phyloP scores from a whole-genome alignment of 2,797 vertebrate genomes.

The Gouania willdenowi region DNA sequence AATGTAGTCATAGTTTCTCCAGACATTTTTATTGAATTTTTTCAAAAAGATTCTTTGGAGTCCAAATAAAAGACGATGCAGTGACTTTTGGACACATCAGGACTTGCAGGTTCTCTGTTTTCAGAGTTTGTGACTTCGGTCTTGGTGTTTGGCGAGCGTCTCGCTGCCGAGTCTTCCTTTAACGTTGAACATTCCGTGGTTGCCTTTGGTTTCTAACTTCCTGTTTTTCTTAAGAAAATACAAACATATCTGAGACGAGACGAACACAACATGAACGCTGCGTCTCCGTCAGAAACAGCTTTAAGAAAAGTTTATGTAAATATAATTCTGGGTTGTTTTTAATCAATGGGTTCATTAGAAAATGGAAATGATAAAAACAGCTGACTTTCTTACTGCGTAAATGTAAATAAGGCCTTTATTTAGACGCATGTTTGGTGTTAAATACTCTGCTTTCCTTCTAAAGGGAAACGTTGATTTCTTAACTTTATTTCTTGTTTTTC shows the following conservation, averaged over 20 bases:
- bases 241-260: constrained; percentile 71
- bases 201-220: constrained; percentile 76
- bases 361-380: constrained; percentile 51
- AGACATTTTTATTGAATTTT: too few relatives aligned
- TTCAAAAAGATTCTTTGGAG: too few relatives aligned
- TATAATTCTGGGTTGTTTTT: constrained; percentile 59
- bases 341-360: constrained; percentile 63
- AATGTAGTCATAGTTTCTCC: too few relatives aligned
- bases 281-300: constrained; percentile 67
- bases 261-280: constrained; percentile 40
- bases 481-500: constrained; percentile 44
- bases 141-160: constrained; percentile 10
- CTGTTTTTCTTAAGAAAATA: constrained; percentile 59
- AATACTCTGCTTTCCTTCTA: too few relatives aligned
- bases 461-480: constrained; percentile 44
- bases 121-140: too few relatives aligned
- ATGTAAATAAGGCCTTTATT: constrained; percentile 66
- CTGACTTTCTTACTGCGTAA: constrained; percentile 32
- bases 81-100: too few relatives aligned
- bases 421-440: constrained; percentile 37
- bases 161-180: constrained; percentile 50
- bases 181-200: constrained; percentile 75
- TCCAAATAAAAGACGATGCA: too few relatives aligned
- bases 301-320: constrained; percentile 73
- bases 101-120: too few relatives aligned